These are phyloP conservation scores for Dicerorhinus sumatrensis DNA, from an alignment of 2,113 vertebrate species.

Conservation along the genomic window DNA sequence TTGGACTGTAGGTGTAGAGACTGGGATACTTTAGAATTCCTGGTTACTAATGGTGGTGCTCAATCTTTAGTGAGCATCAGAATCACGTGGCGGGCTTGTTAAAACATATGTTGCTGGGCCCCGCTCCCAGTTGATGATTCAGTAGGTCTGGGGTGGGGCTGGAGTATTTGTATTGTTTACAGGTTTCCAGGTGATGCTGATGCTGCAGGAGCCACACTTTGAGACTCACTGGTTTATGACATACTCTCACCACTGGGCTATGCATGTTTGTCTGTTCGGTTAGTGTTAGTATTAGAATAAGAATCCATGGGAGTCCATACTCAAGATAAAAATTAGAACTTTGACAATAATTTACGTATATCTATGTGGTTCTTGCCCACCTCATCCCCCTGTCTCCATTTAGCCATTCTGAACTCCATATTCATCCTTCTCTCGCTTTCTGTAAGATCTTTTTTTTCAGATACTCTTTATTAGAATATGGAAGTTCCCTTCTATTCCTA, in stretches of 20 bases:
- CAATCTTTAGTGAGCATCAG: background rate
- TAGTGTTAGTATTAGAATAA: background rate
- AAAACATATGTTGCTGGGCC: background rate
- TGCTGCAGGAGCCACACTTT: background rate
- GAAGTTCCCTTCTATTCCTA: slow-evolving; percentile 8
- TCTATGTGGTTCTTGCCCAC: background rate
- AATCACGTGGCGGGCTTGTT: background rate
- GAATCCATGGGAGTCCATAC: background rate
- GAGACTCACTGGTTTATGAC: background rate
- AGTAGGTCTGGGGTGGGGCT: background rate
- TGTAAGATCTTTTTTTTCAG: background rate
- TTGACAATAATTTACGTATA: background rate
- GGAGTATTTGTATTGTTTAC: background rate
- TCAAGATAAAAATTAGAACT: background rate
- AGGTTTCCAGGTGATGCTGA: background rate
- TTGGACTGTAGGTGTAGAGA: background rate
- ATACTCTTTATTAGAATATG: background rate
- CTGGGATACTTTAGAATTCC: background rate
- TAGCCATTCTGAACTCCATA: background rate
- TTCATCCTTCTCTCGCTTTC: slow-evolving; percentile 7
- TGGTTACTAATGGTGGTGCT: background rate
- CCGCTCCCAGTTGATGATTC: background rate
- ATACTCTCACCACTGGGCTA: background rate
- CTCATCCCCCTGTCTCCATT: background rate
- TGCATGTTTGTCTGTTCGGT: background rate